These are phyloP conservation scores for Meleagris gallopavo DNA, from an alignment of 2,113 vertebrate genomes.

Conservation along the genomic window DNA sequence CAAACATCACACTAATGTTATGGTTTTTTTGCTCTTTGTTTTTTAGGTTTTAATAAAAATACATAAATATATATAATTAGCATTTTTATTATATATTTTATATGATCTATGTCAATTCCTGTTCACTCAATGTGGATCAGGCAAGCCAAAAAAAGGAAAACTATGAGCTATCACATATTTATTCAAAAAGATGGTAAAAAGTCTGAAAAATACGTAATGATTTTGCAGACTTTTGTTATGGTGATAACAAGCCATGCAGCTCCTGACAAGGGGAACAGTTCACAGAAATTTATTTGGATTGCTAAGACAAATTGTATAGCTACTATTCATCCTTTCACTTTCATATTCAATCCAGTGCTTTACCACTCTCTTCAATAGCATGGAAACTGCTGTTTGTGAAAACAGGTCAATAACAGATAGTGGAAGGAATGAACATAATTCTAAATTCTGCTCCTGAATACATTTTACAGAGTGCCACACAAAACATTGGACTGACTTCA, in stretches of 20 bases:
- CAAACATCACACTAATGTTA: no score
- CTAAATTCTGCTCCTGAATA: background rate
- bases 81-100: no score
- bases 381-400: background rate
- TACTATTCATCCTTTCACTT: background rate
- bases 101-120: no score
- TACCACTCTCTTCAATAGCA: background rate
- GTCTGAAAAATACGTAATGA: background rate
- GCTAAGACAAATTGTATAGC: background rate
- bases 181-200: background rate
- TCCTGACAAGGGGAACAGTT: background rate
- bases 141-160: no score
- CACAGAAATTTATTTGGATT: background rate
- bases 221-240: background rate
- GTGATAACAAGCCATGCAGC: background rate
- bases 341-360: background rate
- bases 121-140: no score
- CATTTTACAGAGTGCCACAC: background rate
- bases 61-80: no score
- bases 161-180: background rate
- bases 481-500: background rate
- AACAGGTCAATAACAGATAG: background rate
- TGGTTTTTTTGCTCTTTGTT: no score
- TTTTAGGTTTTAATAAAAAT: no score
- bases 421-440: fast-evolving